Conservation (phyloP, 2,113 vertebrate genomes). For the Puffinus mauretanicus region DNA sequence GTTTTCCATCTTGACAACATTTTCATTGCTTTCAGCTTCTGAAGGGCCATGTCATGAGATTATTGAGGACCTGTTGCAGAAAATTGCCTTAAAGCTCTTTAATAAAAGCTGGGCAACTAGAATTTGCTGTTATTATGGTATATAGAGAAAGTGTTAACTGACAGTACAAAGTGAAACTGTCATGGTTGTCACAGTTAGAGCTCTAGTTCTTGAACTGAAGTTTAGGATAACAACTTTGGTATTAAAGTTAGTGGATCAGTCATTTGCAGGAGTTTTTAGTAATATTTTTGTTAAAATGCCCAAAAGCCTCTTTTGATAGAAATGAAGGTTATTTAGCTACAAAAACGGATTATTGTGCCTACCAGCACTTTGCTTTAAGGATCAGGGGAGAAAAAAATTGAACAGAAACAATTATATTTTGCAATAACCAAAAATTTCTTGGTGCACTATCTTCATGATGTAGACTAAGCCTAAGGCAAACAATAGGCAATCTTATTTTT, state of each 20-base stretch:
- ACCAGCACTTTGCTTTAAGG: slow-evolving; percentile 23
- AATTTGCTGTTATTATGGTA: slow-evolving; percentile 19
- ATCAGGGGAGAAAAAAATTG: background rate
- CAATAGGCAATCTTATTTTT: background rate
- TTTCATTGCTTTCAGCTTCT: slow-evolving; percentile 33
- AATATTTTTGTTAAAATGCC: slow-evolving; percentile 42
- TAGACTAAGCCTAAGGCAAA: slow-evolving; percentile 17
- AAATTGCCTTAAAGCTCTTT: slow-evolving; percentile 52
- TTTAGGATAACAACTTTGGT: slow-evolving; percentile 68
- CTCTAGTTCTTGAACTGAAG: slow-evolving; percentile 62
- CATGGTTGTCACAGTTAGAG: slow-evolving; percentile 54
- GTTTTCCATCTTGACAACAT: background rate
- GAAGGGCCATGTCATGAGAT: slow-evolving; percentile 30
- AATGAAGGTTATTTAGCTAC: background rate
- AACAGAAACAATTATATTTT: slow-evolving; percentile 26
- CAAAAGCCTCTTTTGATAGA: background rate
- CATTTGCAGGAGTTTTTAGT: slow-evolving; percentile 29
- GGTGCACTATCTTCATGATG: background rate
- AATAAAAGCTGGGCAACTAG: slow-evolving; percentile 9
- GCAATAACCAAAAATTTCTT: background rate
- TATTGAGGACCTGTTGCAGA: slow-evolving; percentile 47
- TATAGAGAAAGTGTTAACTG: slow-evolving; percentile 24
- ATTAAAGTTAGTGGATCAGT: slow-evolving; percentile 52
- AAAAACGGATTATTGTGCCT: background rate
- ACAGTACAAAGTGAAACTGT: slow-evolving; percentile 54